Base-by-base conservation (phyloP, 2,113 vertebrate species). In the Cercopithecus mona region DNA sequence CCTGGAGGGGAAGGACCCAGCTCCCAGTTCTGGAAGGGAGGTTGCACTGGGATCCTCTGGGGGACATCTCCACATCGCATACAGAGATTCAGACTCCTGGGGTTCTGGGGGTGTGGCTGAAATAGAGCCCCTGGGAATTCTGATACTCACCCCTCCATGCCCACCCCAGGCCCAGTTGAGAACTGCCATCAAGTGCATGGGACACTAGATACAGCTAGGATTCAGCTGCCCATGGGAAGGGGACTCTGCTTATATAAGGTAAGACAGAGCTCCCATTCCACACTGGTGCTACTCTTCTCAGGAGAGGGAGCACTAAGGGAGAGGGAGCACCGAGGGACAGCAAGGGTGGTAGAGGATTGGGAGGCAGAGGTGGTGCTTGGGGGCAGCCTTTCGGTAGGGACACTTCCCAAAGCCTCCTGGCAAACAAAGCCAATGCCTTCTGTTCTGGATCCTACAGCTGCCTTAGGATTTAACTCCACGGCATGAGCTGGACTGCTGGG, bases 121-220 rank as follows among this genome's bases (percentile, higher is more conserved):
- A 32, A 50, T 2, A 40, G 23, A 76, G 30, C 23, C 73, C 50
- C 14, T 0, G 2, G 55, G n/a, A 38, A 43, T 23, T 14, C 79
- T 32, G 8, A n/a, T 1, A 10, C 32, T 66, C 18, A 30, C 5
- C 17, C 8, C 20, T 18, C 38, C 23, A 17, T 20, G 22, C 9
- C n/a, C 11, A 6, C 25, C 8, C 32, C 1, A 2, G 0, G 68
- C 48, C n/a, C 68, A 22, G 55, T 32, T 17, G 16, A 17, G 43
- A n/a, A 16, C 16, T 25, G 22, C 50, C 48, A 55, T 48, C 45
- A 8, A 48, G 88, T 0, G 3, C 1, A 5, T 0, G 1, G 83
- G 9, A 2, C 18, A 45, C 5, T 4, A 8, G 59, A 23, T 2
- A 0, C 0, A 9, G 11, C 4, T 0, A 1, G 32, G 25, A 25